phyloP scores from a whole-genome alignment of 2,113 vertebrate genomes.

The Psephotus haematonotus region DNA sequence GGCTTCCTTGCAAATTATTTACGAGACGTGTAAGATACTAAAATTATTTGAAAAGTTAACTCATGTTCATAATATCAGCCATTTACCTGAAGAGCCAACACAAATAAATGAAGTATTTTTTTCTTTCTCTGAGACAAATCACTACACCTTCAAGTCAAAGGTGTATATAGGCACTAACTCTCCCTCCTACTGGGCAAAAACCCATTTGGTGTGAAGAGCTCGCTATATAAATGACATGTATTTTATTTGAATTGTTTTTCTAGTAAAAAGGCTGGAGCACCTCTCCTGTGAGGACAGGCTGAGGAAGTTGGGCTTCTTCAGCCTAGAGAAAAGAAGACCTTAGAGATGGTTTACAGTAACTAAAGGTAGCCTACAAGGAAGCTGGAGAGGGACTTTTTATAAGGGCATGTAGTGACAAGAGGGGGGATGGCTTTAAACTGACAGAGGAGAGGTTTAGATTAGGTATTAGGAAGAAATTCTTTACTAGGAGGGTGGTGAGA shows the following conservation, averaged over 20 bases:
- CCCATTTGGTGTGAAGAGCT: not conserved
- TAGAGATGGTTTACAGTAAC: not conserved
- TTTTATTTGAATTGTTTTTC: not conserved
- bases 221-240: not conserved
- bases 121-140: not conserved
- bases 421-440: not conserved
- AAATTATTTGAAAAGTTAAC: conserved; percentile 19
- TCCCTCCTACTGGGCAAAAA: not conserved
- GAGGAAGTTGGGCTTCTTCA: not conserved
- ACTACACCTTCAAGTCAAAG: not conserved
- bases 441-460: not conserved
- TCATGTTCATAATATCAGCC: not conserved
- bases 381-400: not conserved
- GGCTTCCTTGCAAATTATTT: conserved; percentile 13
- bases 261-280: not conserved
- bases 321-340: not conserved
- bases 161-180: not conserved
- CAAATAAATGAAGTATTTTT: not conserved
- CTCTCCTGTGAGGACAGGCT: not conserved
- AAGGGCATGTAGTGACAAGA: not conserved
- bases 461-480: not conserved
- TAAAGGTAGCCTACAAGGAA: not conserved
- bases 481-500: not conserved
- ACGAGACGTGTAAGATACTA: conserved; percentile 6
- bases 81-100: not conserved